These are phyloP conservation scores for Daboia siamensis DNA, from an alignment of 2,113 vertebrate genomes.

Conservation along the genomic window DNA sequence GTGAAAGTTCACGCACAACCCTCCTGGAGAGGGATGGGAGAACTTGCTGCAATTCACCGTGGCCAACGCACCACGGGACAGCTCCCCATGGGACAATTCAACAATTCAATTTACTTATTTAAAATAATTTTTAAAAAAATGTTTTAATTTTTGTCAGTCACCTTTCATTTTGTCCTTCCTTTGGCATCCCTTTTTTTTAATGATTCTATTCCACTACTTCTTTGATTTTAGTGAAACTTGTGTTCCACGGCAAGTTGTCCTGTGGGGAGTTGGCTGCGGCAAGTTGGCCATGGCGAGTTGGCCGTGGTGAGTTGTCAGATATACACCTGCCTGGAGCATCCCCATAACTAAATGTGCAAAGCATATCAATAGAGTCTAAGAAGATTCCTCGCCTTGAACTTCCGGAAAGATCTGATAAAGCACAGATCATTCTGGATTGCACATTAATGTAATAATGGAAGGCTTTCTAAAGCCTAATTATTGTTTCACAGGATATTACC, in stretches of 20 bases:
- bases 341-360: background rate
- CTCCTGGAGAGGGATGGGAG: no score
- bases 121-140: no score
- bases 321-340: background rate
- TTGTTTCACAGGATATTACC: conserved; percentile 41
- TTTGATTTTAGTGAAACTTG: background rate
- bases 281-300: background rate
- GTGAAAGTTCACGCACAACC: background rate
- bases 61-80: no score
- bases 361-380: background rate
- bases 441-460: background rate
- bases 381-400: background rate
- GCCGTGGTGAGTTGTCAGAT: background rate
- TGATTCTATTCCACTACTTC: no score
- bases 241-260: background rate
- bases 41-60: no score
- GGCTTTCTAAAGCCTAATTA: conserved; percentile 4
- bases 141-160: no score
- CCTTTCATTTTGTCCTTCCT: no score
- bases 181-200: no score
- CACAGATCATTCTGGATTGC: background rate
- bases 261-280: background rate
- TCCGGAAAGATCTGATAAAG: background rate
- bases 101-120: no score
- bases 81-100: no score